Percentiles rank a stretch among this genome's conserved stretches.
Conservation (phyloP, 1,140 invertebrate species). For the Zaprionus inermis region DNA sequence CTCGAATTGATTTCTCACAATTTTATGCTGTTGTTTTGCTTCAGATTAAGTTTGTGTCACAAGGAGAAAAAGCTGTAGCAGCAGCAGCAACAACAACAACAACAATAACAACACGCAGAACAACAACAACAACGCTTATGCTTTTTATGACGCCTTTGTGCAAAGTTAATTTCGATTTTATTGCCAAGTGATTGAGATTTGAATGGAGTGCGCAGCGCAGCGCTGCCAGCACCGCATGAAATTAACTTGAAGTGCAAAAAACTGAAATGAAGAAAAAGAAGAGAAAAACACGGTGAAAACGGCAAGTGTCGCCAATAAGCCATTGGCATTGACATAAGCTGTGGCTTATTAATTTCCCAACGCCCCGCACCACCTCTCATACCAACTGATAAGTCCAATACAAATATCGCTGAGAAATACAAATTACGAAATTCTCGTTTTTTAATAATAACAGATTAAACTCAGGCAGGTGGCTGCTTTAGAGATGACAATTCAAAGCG, state of each 20-base stretch:
- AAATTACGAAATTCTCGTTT: conserved; percentile 39
- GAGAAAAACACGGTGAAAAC: conserved; percentile 16
- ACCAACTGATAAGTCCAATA: conserved; percentile 42
- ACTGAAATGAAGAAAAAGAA: conserved; percentile 1
- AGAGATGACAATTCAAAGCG: neutral
- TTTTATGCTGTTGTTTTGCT: conserved; percentile 59
- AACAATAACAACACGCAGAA: conserved; percentile 6
- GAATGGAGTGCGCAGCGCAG: conserved; percentile 55
- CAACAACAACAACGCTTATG: conserved; percentile 44
- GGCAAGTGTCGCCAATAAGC: conserved; percentile 63
- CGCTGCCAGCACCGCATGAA: conserved; percentile 43
- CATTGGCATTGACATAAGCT: conserved; percentile 69
- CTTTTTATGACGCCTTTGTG: conserved; percentile 76
- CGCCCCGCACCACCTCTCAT: conserved; percentile 4
- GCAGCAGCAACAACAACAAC: conserved; percentile 14
- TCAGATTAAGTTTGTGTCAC: conserved; percentile 77
- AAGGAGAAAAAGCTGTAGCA: conserved; percentile 32
- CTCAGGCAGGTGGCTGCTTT: neutral
- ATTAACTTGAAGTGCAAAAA: conserved; percentile 45
- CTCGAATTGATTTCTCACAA: neutral
- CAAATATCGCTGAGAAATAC: conserved; percentile 63
- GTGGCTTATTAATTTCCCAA: conserved; percentile 74
- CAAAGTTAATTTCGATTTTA: conserved; percentile 81
- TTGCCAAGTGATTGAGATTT: conserved; percentile 80
- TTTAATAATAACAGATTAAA: conserved; percentile 26